These are phyloP conservation scores for Drosophila borealis DNA, from an alignment of 2,888 invertebrate species.

Conservation along the genomic window DNA sequence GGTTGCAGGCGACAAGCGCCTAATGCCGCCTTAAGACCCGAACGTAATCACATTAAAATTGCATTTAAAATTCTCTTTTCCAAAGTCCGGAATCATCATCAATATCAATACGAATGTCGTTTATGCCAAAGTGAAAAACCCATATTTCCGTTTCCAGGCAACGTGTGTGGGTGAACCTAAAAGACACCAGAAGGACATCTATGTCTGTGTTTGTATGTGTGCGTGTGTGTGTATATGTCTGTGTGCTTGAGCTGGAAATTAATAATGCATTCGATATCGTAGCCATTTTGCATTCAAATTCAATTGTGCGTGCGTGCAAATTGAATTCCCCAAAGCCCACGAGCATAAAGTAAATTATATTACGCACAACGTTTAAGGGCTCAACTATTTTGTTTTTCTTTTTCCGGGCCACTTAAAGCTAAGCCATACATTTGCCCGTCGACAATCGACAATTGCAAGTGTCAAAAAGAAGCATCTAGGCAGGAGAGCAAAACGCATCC, in stretches of 20 bases:
- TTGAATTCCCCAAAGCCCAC: slow-evolving; percentile 81
- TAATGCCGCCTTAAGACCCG: slow-evolving; percentile 42
- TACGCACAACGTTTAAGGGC: slow-evolving; percentile 67
- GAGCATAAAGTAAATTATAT: slow-evolving; percentile 80
- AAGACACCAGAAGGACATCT: slow-evolving; percentile 19
- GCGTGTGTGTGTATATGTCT: no score
- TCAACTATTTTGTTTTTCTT: slow-evolving; percentile 27
- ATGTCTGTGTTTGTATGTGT: slow-evolving; percentile 14
- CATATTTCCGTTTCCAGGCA: slow-evolving; percentile 48
- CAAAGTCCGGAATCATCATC: slow-evolving; percentile 22
- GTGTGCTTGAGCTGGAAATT: slow-evolving; percentile 49
- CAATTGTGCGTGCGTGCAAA: slow-evolving; percentile 83
- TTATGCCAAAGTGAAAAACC: slow-evolving; percentile 65
- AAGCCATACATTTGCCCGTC: slow-evolving; percentile 11
- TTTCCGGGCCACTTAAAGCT: slow-evolving; percentile 17
- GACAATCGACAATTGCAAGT: slow-evolving; percentile 71
- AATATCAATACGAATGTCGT: slow-evolving; percentile 37
- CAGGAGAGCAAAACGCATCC: no score
- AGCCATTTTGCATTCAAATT: slow-evolving; percentile 79
- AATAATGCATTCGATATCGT: slow-evolving; percentile 74
- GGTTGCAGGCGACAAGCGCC: background rate
- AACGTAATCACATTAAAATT: slow-evolving; percentile 70
- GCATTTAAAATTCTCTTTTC: slow-evolving; percentile 71
- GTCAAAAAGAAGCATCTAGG: slow-evolving; percentile 58
- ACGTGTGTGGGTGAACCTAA: slow-evolving; percentile 9